Percentiles rank a stretch among this genome's conserved stretches.
Conservation (phyloP, 1,140 invertebrate species). For the Lycorma delicatula region DNA sequence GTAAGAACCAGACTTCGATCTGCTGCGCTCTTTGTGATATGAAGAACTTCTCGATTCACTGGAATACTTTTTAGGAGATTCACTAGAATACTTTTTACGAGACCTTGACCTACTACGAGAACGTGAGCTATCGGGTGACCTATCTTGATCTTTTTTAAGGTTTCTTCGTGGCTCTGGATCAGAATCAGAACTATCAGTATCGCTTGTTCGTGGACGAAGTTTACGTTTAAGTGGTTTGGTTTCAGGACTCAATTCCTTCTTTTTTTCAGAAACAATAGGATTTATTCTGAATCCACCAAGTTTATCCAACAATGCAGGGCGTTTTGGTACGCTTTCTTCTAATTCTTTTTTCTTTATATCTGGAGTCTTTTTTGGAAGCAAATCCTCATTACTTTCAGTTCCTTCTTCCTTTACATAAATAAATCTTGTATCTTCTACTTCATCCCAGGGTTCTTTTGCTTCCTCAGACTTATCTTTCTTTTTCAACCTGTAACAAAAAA, state of each 20-base stretch:
- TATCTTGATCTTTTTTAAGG: constrained; percentile 4
- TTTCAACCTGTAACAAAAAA: constrained; percentile 37
- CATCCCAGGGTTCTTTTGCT: constrained; percentile 28
- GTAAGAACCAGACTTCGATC: constrained; percentile 22
- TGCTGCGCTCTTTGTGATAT: constrained; percentile 16
- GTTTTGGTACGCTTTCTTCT: constrained; percentile 35
- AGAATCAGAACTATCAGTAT: constrained; percentile 28
- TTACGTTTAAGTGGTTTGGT: constrained; percentile 17
- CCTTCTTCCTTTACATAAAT: constrained; percentile 24
- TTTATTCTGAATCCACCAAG: constrained; percentile 42
- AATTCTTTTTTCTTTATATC: constrained; percentile 34
- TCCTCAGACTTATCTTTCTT: constrained; percentile 38
- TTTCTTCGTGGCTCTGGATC: constrained; percentile 4
- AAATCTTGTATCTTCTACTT: constrained; percentile 26
- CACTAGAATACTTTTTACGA: constrained; percentile 18
- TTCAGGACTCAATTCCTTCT: constrained; percentile 25
- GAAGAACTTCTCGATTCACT: constrained; percentile 5
- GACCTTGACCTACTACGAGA: constrained; percentile 37
- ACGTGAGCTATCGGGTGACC: constrained; percentile 35
- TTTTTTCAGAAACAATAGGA: constrained; percentile 42
- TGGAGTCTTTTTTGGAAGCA: constrained; percentile 35
- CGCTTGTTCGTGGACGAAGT: constrained; percentile 24
- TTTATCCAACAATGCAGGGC: constrained; percentile 51
- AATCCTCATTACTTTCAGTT: constrained; percentile 24
- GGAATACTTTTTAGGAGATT: constrained; percentile 15